phyloP scores from a whole-genome alignment of 1,140 invertebrate species.

The Psix sp. region DNA sequence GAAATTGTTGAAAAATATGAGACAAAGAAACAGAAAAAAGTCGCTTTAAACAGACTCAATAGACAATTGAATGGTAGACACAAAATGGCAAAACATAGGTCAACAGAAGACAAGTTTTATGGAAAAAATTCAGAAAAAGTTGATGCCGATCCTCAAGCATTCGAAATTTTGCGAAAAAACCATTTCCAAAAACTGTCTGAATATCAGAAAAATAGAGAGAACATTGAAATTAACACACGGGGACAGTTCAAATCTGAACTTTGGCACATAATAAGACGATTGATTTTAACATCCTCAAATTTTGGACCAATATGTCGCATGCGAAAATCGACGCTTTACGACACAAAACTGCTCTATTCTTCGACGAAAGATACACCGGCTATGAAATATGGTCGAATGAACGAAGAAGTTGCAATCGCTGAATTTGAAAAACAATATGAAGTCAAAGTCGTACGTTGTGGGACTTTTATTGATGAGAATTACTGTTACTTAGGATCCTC shows the following conservation, averaged over 20 bases:
- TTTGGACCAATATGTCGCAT: conserved; percentile 65
- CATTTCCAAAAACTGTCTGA: too few species aligned
- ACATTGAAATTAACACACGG: conserved; percentile 61
- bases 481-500: conserved; percentile 65
- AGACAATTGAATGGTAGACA: too few species aligned
- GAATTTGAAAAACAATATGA: conserved; percentile 23
- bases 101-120: too few species aligned
- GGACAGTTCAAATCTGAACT: conserved; percentile 55
- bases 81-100: too few species aligned
- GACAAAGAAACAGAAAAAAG: too few species aligned
- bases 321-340: conserved; percentile 31
- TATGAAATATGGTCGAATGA: conserved; percentile 56
- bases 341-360: conserved; percentile 56
- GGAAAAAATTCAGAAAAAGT: too few species aligned
- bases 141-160: too few species aligned
- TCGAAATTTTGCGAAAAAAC: too few species aligned
- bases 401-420: conserved; percentile 59
- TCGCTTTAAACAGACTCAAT: too few species aligned
- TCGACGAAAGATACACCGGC: conserved; percentile 32
- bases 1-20: too few species aligned
- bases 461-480: conserved; percentile 69
- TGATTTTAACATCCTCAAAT: conserved; percentile 67
- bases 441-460: conserved; percentile 63
- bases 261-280: conserved; percentile 61
- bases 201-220: too few species aligned